Percentiles rank a stretch among this genome's conserved stretches.
phyloP scores from a whole-genome alignment of 1,140 invertebrate genomes.

The Probaryconus sp. region DNA sequence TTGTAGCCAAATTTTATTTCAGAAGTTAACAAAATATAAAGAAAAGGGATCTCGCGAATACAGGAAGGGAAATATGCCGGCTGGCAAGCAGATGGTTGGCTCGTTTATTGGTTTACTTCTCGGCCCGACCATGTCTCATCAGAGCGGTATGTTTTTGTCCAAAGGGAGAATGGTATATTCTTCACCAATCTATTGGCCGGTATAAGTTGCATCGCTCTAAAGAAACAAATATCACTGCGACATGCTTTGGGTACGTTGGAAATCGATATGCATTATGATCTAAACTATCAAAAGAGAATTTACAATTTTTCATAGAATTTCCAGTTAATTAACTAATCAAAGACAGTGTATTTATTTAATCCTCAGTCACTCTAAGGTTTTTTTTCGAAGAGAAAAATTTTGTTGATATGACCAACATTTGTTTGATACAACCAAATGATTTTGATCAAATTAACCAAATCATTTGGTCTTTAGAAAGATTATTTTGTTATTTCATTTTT shows the following conservation, averaged over 20 bases:
- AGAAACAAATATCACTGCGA: slow-evolving; percentile 48
- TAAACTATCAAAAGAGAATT: no score
- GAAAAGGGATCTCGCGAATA: slow-evolving; percentile 61
- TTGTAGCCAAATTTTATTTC: slow-evolving; percentile 70
- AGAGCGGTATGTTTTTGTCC: slow-evolving; percentile 65
- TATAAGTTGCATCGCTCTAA: slow-evolving; percentile 55
- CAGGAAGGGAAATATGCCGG: slow-evolving; percentile 73
- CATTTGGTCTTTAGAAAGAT: no score
- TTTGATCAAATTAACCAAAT: no score
- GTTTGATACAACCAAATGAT: no score
- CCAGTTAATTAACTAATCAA: no score
- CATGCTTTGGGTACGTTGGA: slow-evolving; percentile 64
- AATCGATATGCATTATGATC: slow-evolving; percentile 49
- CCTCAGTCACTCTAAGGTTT: no score
- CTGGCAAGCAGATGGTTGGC: slow-evolving; percentile 78
- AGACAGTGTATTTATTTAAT: no score
- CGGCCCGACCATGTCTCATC: slow-evolving; percentile 70
- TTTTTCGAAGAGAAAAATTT: no score
- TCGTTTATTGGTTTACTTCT: slow-evolving; percentile 78
- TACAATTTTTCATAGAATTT: no score
- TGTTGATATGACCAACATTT: no score
- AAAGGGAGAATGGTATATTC: slow-evolving; percentile 51
- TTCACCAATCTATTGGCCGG: slow-evolving; percentile 47
- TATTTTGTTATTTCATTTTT: no score
- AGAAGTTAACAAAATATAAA: slow-evolving; percentile 73